phyloP scores from a whole-genome alignment of 2,888 invertebrate genomes.

The Chrysolina oricalcia region DNA sequence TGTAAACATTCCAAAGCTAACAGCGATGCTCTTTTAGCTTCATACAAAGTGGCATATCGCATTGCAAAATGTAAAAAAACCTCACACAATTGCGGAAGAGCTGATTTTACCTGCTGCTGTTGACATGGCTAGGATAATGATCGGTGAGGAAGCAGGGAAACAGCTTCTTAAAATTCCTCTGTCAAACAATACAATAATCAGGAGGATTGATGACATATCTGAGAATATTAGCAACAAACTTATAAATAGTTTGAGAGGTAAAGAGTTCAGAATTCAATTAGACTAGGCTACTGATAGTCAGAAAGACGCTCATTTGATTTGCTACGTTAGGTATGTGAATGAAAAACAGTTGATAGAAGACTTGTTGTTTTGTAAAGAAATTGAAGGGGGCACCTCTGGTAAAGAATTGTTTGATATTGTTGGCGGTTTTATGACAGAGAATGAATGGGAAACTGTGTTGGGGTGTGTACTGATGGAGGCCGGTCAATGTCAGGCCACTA shows the following conservation, averaged over 20 bases:
- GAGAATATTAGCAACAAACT: conserved; percentile 44
- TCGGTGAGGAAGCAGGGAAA: conserved; percentile 53
- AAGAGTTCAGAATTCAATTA: conserved; percentile 35
- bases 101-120: conserved; percentile 57
- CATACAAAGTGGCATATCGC: conserved; percentile 16
- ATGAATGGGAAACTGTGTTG: conserved; percentile 35
- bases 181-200: conserved; percentile 36
- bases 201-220: conserved; percentile 51
- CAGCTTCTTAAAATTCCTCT: no score
- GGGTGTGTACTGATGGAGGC: conserved; percentile 36
- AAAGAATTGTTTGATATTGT: no score
- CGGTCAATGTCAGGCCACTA: conserved; percentile 28
- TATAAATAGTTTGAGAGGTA: conserved; percentile 35
- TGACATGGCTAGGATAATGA: conserved; percentile 57
- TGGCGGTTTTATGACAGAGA: not conserved
- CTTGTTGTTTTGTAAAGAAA: conserved; percentile 43
- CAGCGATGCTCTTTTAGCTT: conserved; percentile 17
- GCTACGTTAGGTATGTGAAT: conserved; percentile 39
- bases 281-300: conserved; percentile 42
- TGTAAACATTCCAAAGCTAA: not conserved
- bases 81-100: conserved; percentile 55
- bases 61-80: conserved; percentile 55
- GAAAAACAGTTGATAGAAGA: conserved; percentile 40
- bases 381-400: no score
- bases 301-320: conserved; percentile 42